Evolutionary conservation across 2,888 invertebrate genomes (phyloP), one percentile per base, ranked within the genome.

Genomic region (Carcina quercana): DNA sequence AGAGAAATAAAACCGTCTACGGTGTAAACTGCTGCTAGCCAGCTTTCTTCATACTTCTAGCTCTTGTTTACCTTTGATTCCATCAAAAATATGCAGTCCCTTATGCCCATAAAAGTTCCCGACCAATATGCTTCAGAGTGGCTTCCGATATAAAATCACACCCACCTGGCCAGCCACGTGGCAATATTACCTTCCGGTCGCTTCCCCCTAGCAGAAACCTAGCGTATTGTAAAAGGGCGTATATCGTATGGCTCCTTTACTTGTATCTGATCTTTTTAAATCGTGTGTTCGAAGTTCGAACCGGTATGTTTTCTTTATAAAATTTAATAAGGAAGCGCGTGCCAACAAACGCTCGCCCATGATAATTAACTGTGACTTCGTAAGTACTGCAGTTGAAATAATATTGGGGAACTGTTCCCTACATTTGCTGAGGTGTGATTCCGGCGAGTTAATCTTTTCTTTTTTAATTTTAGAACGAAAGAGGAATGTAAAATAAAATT

Each of bases 311-410:
- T 76, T 72, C 64, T 69, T 74, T 68, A 67, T 75, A 74, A n/a
- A n/a, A 79, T 80, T 78, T 73, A 79, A 78, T 74, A 78, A 74
- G 69, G 47, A 57, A 50, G 42, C 74, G 63, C 68, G 75, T 73
- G 76, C 68, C 70, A 62, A 70, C 27, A 35, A 38, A 42, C 58
- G 50, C 66, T 72, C 71, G 70, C 71, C 51, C 42, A 46, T 68
- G 67, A 34, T 49, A 61, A 68, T 44, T 42, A 28, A 59, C 58
- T 73, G 70, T 74, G 63, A 76, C 76, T 60, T 41, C 36, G 34
- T 15, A 44, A 43, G 33, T 38, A 38, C 40, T 43, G 37, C 30
- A n/a, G 17, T 30, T 35, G 33, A 40, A 38, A 45, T 37, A 43
- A 31, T 33, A 39, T 40, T 29, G 40, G 41, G 30, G 34, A 32